Conservation (phyloP, 1,140 invertebrate genomes). For the Anastrepha ludens region DNA sequence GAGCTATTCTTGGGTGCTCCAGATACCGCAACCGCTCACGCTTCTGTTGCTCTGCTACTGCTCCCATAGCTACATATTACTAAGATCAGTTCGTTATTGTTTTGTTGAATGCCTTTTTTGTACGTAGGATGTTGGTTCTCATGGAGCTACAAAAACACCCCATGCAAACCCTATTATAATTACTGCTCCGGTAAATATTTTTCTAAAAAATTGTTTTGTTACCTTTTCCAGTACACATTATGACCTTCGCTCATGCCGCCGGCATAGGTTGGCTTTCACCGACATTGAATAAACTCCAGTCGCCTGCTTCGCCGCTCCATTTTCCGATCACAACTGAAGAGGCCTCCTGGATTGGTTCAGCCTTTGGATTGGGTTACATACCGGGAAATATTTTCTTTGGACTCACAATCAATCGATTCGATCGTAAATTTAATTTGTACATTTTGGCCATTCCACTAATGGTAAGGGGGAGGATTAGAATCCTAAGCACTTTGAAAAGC, state of each 20-base stretch:
- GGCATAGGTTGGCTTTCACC: slow-evolving; percentile 75
- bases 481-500: not conserved
- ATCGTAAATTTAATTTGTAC: slow-evolving; percentile 75
- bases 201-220: not conserved
- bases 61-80: too few species aligned
- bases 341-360: slow-evolving; percentile 72
- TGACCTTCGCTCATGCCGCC: slow-evolving; percentile 74
- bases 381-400: slow-evolving; percentile 71
- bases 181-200: too few species aligned
- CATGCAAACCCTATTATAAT: too few species aligned
- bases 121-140: too few species aligned
- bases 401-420: slow-evolving; percentile 71
- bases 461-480: slow-evolving; percentile 58
- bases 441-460: slow-evolving; percentile 71
- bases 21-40: too few species aligned
- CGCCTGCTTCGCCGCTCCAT: slow-evolving; percentile 61
- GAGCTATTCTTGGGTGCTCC: too few species aligned
- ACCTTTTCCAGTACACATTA: slow-evolving; percentile 70
- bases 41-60: too few species aligned
- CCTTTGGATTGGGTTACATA: slow-evolving; percentile 68
- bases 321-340: slow-evolving; percentile 65
- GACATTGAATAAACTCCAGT: slow-evolving; percentile 64
- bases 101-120: too few species aligned
- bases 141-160: too few species aligned
- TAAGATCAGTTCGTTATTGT: too few species aligned